A percentile compares a stretch with the other conserved stretches of the same genome.
Evolutionary conservation across 2,797 vertebrate species (phyloP).

Genomic region (Kryptopterus vitreolus): DNA sequence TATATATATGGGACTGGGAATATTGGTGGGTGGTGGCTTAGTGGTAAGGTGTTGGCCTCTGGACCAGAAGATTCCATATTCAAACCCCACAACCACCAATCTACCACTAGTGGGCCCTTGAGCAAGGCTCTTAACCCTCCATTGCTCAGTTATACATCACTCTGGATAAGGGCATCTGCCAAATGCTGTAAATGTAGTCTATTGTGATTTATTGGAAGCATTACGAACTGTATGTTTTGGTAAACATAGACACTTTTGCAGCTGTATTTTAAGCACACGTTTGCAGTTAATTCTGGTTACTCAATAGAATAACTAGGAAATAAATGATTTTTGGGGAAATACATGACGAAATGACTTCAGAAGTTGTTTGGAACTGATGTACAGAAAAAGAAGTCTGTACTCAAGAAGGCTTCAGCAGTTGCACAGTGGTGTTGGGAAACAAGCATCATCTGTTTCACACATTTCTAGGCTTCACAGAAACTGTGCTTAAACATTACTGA

Average conservation of each 20-base stretch:
- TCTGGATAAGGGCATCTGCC: no score
- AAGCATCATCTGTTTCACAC: constrained; percentile 50
- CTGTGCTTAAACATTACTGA: constrained; percentile 32
- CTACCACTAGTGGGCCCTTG: no score
- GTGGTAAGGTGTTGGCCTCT: no score
- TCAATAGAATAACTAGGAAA: background rate
- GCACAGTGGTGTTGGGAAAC: constrained; percentile 33
- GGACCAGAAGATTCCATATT: no score
- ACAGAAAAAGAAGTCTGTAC: constrained; percentile 12
- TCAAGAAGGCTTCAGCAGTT: constrained; percentile 27
- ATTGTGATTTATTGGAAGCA: background rate
- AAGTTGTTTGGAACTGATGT: constrained; percentile 12
- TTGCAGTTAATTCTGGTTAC: background rate
- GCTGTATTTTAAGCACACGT: background rate
- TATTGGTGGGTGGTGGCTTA: no score
- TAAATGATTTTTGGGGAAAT: constrained; percentile 5
- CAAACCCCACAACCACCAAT: no score
- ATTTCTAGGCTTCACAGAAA: constrained; percentile 43
- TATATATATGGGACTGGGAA: no score
- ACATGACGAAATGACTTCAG: constrained; percentile 29
- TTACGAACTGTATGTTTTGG: background rate
- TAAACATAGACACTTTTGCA: background rate
- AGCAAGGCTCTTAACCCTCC: no score
- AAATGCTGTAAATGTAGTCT: no score
- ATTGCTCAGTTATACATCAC: no score